Conservation (phyloP, 2,113 vertebrate genomes). For the Cervus canadensis region DNA sequence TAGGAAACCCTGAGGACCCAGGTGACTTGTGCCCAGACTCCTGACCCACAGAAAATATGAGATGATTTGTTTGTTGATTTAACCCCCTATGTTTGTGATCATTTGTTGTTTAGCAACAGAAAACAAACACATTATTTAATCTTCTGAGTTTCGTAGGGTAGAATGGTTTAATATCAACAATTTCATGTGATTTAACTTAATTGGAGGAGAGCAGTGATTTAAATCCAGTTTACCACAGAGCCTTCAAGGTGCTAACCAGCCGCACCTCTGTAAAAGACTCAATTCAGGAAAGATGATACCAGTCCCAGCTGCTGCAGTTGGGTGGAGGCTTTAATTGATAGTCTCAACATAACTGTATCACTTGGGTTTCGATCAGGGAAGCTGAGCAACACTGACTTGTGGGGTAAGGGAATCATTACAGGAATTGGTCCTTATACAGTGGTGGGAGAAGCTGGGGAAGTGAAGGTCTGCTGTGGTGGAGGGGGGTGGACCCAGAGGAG, state of each 20-base stretch:
- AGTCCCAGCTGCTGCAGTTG: not conserved
- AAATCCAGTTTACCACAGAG: not conserved
- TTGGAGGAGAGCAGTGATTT: not conserved
- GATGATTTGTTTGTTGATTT: not conserved
- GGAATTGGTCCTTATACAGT: not conserved
- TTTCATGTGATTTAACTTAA: not conserved
- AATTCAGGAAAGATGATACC: not conserved
- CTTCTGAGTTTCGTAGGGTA: conserved; percentile 15
- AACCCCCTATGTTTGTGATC: not conserved
- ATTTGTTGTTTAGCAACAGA: not conserved
- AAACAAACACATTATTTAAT: conserved; percentile 4
- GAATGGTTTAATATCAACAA: not conserved
- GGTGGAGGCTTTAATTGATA: not conserved
- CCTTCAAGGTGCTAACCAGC: not conserved
- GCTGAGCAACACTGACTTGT: not conserved
- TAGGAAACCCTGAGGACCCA: not conserved
- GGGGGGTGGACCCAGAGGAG: not conserved
- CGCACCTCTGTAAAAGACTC: not conserved
- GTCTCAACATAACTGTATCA: not conserved
- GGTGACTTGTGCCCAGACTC: not conserved
- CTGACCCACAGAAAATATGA: not conserved
- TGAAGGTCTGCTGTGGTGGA: not conserved
- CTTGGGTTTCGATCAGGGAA: not conserved
- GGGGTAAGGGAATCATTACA: not conserved
- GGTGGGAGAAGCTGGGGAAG: not conserved